A percentile compares a stretch with the other conserved stretches of the same genome.
Evolutionary conservation across 2,113 vertebrate species (phyloP).

Genomic region (Hippocampus barbouri): DNA sequence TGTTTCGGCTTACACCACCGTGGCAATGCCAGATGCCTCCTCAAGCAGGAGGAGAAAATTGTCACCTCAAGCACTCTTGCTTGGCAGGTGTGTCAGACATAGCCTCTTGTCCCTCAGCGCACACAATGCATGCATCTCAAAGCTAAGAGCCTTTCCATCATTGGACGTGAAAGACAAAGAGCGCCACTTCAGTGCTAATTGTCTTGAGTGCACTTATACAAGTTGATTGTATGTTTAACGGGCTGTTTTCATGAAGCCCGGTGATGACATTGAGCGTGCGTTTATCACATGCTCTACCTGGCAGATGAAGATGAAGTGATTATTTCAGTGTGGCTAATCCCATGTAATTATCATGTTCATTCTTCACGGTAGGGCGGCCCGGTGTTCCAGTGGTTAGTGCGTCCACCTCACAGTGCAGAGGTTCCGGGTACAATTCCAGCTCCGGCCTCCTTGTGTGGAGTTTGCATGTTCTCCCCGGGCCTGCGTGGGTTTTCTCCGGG

Average conservation of each 20-base stretch:
- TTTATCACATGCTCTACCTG: conserved; percentile 3
- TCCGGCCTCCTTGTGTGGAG: too few species aligned
- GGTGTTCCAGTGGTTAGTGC: too few species aligned
- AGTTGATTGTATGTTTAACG: conserved; percentile 31
- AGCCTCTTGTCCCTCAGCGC: conserved; percentile 34
- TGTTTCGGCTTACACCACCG: conserved; percentile 37
- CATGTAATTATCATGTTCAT: conserved; percentile 30
- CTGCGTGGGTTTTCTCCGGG: too few species aligned
- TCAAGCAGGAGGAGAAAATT: conserved; percentile 48
- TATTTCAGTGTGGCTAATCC: conserved; percentile 40
- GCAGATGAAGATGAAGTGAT: conserved; percentile 19
- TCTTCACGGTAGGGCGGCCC: too few species aligned
- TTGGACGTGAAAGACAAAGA: conserved; percentile 25
- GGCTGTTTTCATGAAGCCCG: not conserved
- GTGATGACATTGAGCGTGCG: not conserved
- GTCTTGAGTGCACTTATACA: conserved; percentile 14
- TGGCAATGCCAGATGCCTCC: conserved; percentile 62
- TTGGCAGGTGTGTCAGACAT: conserved; percentile 49
- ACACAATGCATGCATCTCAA: conserved; percentile 31
- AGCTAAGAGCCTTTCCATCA: conserved; percentile 13
- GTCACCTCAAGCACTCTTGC: conserved; percentile 48
- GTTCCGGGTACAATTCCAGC: too few species aligned
- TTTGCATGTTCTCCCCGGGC: too few species aligned
- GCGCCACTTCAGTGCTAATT: conserved; percentile 24
- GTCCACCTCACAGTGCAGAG: too few species aligned